Base-by-base conservation (phyloP, 2,888 invertebrate genomes). In the Chloroclystis v-ata region DNA sequence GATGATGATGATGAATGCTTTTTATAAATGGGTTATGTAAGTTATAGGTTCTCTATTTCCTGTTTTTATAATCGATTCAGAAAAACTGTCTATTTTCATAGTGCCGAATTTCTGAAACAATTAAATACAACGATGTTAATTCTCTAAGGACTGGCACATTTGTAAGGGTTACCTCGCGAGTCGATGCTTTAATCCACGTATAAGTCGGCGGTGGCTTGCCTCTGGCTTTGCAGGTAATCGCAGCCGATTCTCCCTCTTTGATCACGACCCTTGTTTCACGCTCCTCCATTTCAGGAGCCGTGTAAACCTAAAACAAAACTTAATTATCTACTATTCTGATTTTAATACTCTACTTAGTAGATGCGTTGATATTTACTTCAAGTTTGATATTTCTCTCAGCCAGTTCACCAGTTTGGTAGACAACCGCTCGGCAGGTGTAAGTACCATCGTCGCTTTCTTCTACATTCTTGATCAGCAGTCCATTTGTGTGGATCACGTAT, bases 381-480 rank as follows among this genome's bases (percentile, higher is more conserved):
- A 97, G 92, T 73, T 92, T 93, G 56, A 97, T 97, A 63, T 91
- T 90, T 50, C 93, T 90, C 60, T 93, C 93, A 41, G 92, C 89
- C 4, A 95, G 89, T 70, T 95, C 93, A 29, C 96, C 97, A 28
- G 95, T 95, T 54, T 91, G 90, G 11, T 92, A 90, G 0, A 96
- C 96, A 29, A 94, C 92, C n/a, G 96, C 97, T 35, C 95, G 91
- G 69, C 97, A 97, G 3, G 92, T 94, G 72, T 97, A 97, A 7
- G 92, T 89, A 0, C 96, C 97, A 69, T 96, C 96, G 65, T 97
- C 96, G 10, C 92, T 90, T 72, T 94, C 94, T 58, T 91, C 89
- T 0, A 96, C 93, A 60, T 92, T 91, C 60, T 91, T 92, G 50
- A 97, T 95, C 47, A 92, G 78, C 8, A 97, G 80, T 0, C 95